Base-by-base conservation (phyloP, 2,888 invertebrate genomes). In the Eristalis tenax region DNA sequence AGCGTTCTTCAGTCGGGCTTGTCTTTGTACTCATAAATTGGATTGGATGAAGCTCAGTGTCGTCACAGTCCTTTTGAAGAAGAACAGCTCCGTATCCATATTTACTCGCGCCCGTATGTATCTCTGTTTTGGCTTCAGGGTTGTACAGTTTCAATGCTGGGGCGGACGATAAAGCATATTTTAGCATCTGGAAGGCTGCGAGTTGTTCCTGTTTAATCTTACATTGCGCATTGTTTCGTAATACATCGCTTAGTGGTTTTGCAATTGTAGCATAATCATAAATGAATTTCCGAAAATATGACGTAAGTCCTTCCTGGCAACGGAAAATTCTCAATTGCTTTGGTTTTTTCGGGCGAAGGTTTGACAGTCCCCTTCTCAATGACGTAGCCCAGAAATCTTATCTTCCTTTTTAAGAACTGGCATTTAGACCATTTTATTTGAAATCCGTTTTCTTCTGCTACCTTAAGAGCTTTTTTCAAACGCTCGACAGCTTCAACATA, bases 211-310 rank as follows among this genome's bases (percentile, higher is more conserved):
- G 22, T 56, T 56, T 56, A 13, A n/a, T 56, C 4, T 56, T 4
- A 56, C n/a, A 56, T 73, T 68, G 28, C 4, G 22, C 61, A 8
- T 6, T 59, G 50, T 88, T 88, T 15, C 63, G 56, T 56, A 89
- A 59, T 28, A 81, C 40, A 59, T 92, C 91, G 26, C 90, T 90
- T 65, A 92, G 79, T 8, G 90, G 91, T 75, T 89, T 90, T 1
- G 91, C 91, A 26, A 91, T 56, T 56, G 32, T 32, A 8, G 32
- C 32, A 32, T 32, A 32, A 8, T 32, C 8, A 32, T 32, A 32
- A 32, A 32, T 56, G 1, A 56, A 56, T 56, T 56, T 56, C 15
- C 56, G 56, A n/a, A 56, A 56, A 56, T 56, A n/a, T 56, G 56
- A 56, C n/a, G 56, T 56, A 56, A 56, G 56, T 18, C 56, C 56